A percentile compares a stretch with the other conserved stretches of the same genome.
phyloP scores from a whole-genome alignment of 2,797 vertebrate species.

The Schizopygopsis pylzovi region DNA sequence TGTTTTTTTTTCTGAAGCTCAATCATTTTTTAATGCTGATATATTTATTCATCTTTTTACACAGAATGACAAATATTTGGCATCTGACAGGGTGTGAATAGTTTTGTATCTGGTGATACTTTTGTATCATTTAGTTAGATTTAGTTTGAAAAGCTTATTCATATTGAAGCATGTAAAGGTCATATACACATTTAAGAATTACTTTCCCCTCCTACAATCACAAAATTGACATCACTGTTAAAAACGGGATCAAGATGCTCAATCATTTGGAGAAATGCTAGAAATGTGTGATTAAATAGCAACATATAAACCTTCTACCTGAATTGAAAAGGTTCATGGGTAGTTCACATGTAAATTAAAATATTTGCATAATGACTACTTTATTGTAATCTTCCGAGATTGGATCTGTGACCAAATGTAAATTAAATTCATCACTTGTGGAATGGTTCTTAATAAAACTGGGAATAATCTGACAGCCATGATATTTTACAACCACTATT shows the following conservation, averaged over 20 bases:
- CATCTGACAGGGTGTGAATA: not conserved
- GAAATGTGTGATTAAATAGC: conserved; percentile 49
- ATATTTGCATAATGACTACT: conserved; percentile 58
- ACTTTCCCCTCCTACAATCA: not conserved
- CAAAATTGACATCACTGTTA: not conserved
- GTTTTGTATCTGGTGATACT: not conserved
- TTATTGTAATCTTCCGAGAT: conserved; percentile 48
- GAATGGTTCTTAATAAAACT: conserved; percentile 47
- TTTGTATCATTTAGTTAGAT: not conserved
- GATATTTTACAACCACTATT: conserved; percentile 17
- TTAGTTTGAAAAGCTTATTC: not conserved
- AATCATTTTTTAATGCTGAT: too few relatives aligned
- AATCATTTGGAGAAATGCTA: conserved; percentile 17
- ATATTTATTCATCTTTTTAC: not conserved
- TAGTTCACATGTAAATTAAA: conserved; percentile 51
- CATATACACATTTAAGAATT: not conserved
- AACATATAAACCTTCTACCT: conserved; percentile 32
- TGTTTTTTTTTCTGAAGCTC: not conserved
- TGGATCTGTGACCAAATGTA: conserved; percentile 48
- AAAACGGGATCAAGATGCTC: not conserved
- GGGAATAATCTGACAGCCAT: conserved; percentile 42
- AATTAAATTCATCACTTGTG: conserved; percentile 46
- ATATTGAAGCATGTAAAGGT: not conserved
- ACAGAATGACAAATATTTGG: not conserved
- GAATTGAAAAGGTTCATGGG: conserved; percentile 48